Base-by-base conservation (phyloP, 2,888 invertebrate species). In the Philopedon plagiatum region DNA sequence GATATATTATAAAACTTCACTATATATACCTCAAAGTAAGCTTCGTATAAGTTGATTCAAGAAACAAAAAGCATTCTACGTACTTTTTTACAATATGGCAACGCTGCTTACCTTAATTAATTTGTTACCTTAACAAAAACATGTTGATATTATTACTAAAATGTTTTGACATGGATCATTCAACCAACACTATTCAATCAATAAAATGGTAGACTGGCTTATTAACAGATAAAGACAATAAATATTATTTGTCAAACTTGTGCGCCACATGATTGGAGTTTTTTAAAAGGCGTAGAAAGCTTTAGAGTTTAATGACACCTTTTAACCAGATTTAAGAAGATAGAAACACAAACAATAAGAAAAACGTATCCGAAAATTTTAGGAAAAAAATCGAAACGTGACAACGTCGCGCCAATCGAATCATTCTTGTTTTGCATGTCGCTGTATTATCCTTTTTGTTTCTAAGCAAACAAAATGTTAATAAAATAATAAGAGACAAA, bases 401-500 rank as follows among this genome's bases (percentile, higher is more conserved):
- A 34, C 71, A 71, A 67, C 71, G 21, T 19, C 13, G 71, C 23
- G 21, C 23, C 44, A 39, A 49, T 41, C 61, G 44, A 66, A 71
- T 67, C 71, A 71, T 71, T 71, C 71, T 56, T 71, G 66, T 71
- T 71, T 71, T 71, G 71, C 66, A 71, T 71, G 71, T 39, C 66
- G 41, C 57, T 23, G 58, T 60, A 66, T 71, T 71, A 66, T 71
- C 61, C 61, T 65, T 71, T 62, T 23, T 41, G 71, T 72, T 72
- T 72, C 72, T 72, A 72, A 67, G 72, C 72, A 67, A 72, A 72
- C 67, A 67, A 67, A 72, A 62, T 67, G 67, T 62, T 62, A 73
- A 70, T 73, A 73, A 69, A 65, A 61, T 56, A 64, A 68, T 69
- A 65, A 60, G 49, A 70, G 67, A 74, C 63, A 74, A 71, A 74